Base-by-base conservation (phyloP, 1,140 invertebrate genomes). In the Sminthurides bifidus region DNA sequence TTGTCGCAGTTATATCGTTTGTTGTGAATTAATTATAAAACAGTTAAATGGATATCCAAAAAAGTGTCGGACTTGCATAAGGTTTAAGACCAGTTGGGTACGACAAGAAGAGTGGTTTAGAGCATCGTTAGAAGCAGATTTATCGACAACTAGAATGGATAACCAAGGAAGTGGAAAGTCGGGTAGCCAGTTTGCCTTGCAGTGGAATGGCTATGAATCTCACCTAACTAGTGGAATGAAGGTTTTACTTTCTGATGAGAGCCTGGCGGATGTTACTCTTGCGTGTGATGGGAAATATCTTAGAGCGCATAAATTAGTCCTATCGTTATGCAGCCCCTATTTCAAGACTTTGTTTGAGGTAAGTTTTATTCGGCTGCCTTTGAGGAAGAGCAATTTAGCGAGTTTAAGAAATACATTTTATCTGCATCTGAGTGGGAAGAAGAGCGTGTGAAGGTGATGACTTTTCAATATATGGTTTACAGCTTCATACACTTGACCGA, bases 271-370 rank as follows among this genome's bases (percentile, higher is more conserved):
- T 71, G 85, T 88, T 58, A 89, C 86, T 27, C 73, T 90, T 54
- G 85, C 85, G 55, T 86, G 84, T 65, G 85, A 87, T 70, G 86
- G 85, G 58, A 80, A 79, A 73, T 80, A 81, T 65, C 73, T 89
- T 52, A 83, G 86, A 71, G 85, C 85, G 45, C 86, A 90, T 69
- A 87, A 87, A 75, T 79, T 89, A 65, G 84, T 90, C 61, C 71
- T 87, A 61, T 84, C 83, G 60, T 81, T 87, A 58, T 87, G 86
- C 71, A 86, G 83, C 68, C 82, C 84, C 44, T 90, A 87, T 74
- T 89, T 90, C 71, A 83, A 84, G 73, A 82, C 83, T 72, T 76
- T 89, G 66, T 88, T 90, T 69, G 82, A 83, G 71, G 78, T 83
- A 53, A 49, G 6, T 6, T 49, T 4, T 46, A 12, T 8, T 15